Percentiles rank a stretch among this genome's conserved stretches.
These are phyloP conservation scores for Melinaea marsaeus DNA, from an alignment of 2,888 invertebrate genomes.

Conservation along the genomic window DNA sequence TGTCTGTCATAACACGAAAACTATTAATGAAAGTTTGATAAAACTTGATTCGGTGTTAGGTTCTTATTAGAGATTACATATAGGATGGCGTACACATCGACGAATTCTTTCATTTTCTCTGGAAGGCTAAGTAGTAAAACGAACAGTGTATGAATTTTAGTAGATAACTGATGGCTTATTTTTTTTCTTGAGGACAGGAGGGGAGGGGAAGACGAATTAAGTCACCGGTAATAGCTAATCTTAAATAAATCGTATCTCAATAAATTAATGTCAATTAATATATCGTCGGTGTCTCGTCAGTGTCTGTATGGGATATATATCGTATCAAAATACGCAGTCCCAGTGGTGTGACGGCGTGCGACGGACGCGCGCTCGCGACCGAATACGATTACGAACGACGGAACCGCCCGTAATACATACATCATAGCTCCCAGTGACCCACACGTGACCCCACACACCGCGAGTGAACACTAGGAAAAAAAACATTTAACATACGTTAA, in stretches of 20 bases:
- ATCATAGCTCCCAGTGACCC: conserved; percentile 38
- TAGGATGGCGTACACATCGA: no score
- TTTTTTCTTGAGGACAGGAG: no score
- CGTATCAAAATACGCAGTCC: conserved; percentile 35
- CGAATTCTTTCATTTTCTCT: no score
- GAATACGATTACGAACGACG: conserved; percentile 38
- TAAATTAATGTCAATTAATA: conserved; percentile 11
- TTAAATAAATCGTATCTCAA: not conserved
- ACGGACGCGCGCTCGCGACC: conserved; percentile 44
- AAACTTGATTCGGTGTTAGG: no score
- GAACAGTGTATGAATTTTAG: no score
- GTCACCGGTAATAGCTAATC: no score
- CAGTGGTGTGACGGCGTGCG: conserved; percentile 41
- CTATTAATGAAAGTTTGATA: no score
- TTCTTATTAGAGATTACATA: no score
- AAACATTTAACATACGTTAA: conserved; percentile 3
- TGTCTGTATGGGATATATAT: conserved; percentile 2
- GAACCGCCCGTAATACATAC: conserved; percentile 55
- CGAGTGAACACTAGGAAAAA: conserved; percentile 30
- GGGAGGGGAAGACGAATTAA: no score
- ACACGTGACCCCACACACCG: conserved; percentile 35
- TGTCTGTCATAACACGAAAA: no score
- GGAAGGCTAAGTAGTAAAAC: no score
- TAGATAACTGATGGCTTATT: no score
- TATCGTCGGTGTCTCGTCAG: not conserved